Evolutionary conservation across 2,113 vertebrate genomes (phyloP).

Genomic region (Ophiodon elongatus): DNA sequence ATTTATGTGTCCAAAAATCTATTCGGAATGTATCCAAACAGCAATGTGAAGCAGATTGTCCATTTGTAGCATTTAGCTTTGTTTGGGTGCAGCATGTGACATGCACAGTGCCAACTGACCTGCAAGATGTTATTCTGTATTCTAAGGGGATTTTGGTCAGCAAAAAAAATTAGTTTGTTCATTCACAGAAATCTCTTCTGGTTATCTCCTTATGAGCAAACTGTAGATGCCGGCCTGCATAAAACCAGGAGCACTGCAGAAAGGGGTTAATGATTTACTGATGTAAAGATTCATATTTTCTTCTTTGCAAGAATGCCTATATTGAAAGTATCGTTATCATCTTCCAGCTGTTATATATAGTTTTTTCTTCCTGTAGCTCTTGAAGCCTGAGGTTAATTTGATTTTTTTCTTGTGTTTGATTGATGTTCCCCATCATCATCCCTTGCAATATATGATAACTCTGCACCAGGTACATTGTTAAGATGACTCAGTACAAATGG

Average conservation of each 20-base stretch:
- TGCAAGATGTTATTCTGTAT: neutral
- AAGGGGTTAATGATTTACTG: neutral
- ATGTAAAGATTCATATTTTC: neutral
- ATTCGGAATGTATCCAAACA: neutral
- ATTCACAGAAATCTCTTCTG: neutral
- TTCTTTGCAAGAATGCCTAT: neutral
- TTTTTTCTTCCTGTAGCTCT: neutral
- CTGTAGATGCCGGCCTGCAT: neutral
- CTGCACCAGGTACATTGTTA: conserved; percentile 43
- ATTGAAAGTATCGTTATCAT: neutral
- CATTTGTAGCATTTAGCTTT: neutral
- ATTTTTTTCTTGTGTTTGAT: conserved; percentile 35
- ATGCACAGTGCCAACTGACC: neutral
- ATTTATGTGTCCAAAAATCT: neutral
- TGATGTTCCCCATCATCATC: conserved; percentile 38
- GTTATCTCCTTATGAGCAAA: neutral
- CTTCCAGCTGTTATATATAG: neutral
- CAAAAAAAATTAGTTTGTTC: neutral
- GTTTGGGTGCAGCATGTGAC: neutral
- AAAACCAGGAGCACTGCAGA: neutral
- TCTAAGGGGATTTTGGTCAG: neutral
- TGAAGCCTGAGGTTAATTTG: neutral
- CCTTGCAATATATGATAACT: conserved; percentile 34
- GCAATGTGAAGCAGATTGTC: neutral
- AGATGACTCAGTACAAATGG: conserved; percentile 51